A percentile compares a stretch with the other conserved stretches of the same genome.
These are phyloP conservation scores for Tichodroma muraria DNA, from an alignment of 2,113 vertebrate genomes.

Conservation along the genomic window DNA sequence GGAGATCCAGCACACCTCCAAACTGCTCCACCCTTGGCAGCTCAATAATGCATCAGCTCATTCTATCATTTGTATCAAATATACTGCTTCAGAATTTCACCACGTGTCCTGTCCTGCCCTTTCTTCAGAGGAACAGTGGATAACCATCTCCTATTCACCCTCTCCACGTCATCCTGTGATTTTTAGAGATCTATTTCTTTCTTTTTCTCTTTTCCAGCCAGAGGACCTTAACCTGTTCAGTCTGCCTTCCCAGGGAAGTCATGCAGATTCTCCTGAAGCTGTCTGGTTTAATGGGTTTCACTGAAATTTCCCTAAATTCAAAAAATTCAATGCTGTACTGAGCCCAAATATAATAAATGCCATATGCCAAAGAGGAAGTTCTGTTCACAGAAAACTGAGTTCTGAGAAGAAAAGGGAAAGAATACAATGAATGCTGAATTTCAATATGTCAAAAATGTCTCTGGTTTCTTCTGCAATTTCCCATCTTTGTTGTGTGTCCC, in stretches of 20 bases:
- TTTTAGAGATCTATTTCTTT: neutral
- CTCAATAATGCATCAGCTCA: neutral
- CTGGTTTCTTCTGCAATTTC: neutral
- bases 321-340: neutral
- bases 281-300: neutral
- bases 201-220: neutral
- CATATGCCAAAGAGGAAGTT: neutral
- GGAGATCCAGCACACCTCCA: neutral
- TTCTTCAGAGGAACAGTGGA: neutral
- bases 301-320: neutral
- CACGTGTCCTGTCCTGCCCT: fast-evolving
- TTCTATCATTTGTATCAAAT: neutral
- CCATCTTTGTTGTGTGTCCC: neutral
- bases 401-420: neutral
- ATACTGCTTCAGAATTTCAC: neutral
- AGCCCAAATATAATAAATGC: neutral
- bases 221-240: neutral
- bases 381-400: neutral
- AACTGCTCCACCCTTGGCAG: neutral
- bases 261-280: neutral
- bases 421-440: neutral
- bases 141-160: neutral
- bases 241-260: neutral
- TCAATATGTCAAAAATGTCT: neutral
- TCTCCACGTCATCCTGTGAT: neutral